Evolutionary conservation across 2,888 invertebrate genomes (phyloP).

Genomic region (Leptodirus hochenwartii): DNA sequence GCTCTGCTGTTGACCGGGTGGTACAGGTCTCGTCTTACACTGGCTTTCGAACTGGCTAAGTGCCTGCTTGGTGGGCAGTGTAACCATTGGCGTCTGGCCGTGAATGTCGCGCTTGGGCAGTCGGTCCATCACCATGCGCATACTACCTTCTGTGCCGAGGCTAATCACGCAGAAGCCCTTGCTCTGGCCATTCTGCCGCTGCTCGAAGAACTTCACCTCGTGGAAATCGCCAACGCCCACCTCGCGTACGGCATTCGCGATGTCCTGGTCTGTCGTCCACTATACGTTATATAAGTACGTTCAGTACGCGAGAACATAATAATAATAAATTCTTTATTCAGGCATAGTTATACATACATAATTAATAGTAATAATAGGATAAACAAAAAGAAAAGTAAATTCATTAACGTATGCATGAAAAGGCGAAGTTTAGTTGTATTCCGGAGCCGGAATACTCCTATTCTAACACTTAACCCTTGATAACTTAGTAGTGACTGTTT

Average conservation of each 20-base stretch:
- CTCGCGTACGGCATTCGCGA: constrained; percentile 74
- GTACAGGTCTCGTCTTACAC: constrained; percentile 74
- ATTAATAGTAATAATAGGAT: no score
- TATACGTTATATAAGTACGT: constrained; percentile 27
- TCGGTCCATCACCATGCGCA: constrained; percentile 79
- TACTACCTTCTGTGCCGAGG: constrained; percentile 80
- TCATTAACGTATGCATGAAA: no score
- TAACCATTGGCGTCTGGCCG: constrained; percentile 87
- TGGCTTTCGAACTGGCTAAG: constrained; percentile 78
- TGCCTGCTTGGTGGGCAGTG: constrained; percentile 85
- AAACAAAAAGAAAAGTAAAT: no score
- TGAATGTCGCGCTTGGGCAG: constrained; percentile 91
- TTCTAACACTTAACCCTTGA: no score
- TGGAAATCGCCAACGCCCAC: constrained; percentile 85
- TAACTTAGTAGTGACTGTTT: no score
- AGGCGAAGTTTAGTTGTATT: no score
- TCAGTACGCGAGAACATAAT: no score
- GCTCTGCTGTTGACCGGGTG: constrained; percentile 43
- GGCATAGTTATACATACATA: no score
- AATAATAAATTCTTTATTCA: no score
- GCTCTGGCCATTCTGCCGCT: constrained; percentile 94
- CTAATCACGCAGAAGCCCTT: constrained; percentile 97
- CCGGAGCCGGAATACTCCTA: no score
- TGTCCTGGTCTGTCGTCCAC: constrained; percentile 98
- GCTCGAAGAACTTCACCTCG: constrained; percentile 99